These are phyloP conservation scores for Plecturocebus donacophilus DNA, from an alignment of 2,113 vertebrate genomes.

Conservation along the genomic window DNA sequence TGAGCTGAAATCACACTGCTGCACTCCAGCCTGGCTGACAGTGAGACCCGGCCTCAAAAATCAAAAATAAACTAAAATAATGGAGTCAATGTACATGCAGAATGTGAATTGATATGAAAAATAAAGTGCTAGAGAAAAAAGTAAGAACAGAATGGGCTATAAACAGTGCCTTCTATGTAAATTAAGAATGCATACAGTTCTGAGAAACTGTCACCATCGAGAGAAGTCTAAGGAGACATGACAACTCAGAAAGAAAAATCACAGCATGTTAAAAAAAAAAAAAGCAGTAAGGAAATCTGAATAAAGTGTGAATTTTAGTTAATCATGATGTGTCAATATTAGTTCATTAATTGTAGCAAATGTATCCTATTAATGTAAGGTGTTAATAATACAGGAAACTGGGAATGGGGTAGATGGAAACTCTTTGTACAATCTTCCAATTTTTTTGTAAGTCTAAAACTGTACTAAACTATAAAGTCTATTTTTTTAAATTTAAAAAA, in stretches of 20 bases:
- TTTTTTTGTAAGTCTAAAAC: conserved; percentile 24
- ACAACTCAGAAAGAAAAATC: not conserved
- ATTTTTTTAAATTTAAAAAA: not conserved
- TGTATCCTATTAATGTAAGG: not conserved
- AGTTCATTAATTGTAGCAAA: not conserved
- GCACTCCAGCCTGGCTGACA: too few species aligned
- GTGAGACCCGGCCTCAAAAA: too few species aligned
- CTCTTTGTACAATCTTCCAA: not conserved
- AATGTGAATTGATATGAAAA: not conserved
- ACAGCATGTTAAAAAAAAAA: not conserved
- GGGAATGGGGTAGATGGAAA: not conserved
- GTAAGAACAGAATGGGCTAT: not conserved
- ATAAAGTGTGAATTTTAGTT: not conserved
- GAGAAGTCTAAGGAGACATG: not conserved
- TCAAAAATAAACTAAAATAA: not conserved
- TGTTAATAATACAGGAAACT: not conserved
- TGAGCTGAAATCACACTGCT: too few species aligned
- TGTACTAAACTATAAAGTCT: not conserved
- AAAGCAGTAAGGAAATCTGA: not conserved
- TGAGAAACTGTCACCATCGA: not conserved
- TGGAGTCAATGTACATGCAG: fast-evolving
- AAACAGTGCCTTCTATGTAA: not conserved
- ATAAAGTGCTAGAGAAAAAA: not conserved
- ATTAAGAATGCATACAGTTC: not conserved
- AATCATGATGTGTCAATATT: not conserved